Evolutionary conservation across 2,797 vertebrate genomes (phyloP).

Genomic region (Hirundo rustica): DNA sequence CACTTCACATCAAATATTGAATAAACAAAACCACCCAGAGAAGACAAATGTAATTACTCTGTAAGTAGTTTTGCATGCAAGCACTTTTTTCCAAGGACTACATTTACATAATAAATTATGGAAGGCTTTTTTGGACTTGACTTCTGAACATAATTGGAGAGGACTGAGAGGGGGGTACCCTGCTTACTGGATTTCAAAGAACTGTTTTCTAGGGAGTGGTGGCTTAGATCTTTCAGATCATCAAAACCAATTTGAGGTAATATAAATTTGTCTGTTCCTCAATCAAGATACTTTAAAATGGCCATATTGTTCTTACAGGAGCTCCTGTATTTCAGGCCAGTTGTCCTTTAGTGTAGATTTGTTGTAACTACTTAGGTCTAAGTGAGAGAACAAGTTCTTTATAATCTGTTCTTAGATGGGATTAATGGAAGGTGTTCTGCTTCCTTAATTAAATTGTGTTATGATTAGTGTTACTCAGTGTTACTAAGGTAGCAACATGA

Average conservation of each 20-base stretch:
- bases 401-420: conserved; percentile 33
- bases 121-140: not conserved
- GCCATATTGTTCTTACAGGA: not conserved
- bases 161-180: not conserved
- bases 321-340: not conserved
- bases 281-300: not conserved
- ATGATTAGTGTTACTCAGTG: not conserved
- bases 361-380: not conserved
- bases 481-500: not conserved
- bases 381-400: not conserved
- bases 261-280: not conserved
- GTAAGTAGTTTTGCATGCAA: not conserved
- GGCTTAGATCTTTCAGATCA: not conserved
- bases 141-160: not conserved
- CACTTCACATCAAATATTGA: not conserved
- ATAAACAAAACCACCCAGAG: not conserved
- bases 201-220: not conserved
- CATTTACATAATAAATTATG: not conserved
- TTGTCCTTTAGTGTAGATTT: not conserved
- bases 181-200: not conserved
- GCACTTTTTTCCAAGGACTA: not conserved
- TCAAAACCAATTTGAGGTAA: not conserved
- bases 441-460: conserved; percentile 29
- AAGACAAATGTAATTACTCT: not conserved
- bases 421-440: conserved; percentile 34